Base-by-base conservation (phyloP, 2,888 invertebrate genomes). In the Diaphora mendica region DNA sequence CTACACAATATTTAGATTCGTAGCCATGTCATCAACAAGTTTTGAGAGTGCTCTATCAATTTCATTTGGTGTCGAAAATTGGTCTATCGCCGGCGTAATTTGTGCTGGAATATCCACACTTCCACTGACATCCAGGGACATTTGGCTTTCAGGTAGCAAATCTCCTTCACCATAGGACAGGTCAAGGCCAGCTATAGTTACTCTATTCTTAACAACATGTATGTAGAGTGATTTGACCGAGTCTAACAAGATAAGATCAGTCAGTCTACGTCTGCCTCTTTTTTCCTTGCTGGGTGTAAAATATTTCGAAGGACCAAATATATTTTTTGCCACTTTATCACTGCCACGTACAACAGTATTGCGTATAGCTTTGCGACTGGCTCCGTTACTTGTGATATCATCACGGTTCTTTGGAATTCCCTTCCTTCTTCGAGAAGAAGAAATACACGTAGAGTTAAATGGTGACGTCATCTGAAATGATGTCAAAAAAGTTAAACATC, bases 261-360 rank as follows among this genome's bases (percentile, higher is more conserved):
- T 94, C 17, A 97, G 97, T 68, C 4, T 35, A 7, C 35, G 4
- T 35, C 97, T 95, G 1, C 97, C 97, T 76, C 97, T 94, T 91
- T 97, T 97, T 65, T 97, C 94, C 87, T 97, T 96, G 82, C 96
- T 96, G 15, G 98, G 98, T 51, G 97, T 93, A 91, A 98, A 97
- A 82, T 97, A 97, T 86, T 98, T 98, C 0, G 98, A 98, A 4
- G 98, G 98, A 92, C 98, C 98, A 89, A 98, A 98, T 0, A 98
- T 98, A 89, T 97, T 97, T 88, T 98, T 98, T 0, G 98, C 98
- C 96, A 98, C 97, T 97, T 97, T 97, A 71, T 96, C 92, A 79
- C 97, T 96, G 30, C 96, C 96, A 59, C 97, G 93, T 11, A 96
- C 94, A n/a, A 89, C 94, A 9, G 93, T 90, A 86, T 90, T 93